Conservation (phyloP, 2,888 invertebrate genomes). For the Pristionchus entomophagus region DNA sequence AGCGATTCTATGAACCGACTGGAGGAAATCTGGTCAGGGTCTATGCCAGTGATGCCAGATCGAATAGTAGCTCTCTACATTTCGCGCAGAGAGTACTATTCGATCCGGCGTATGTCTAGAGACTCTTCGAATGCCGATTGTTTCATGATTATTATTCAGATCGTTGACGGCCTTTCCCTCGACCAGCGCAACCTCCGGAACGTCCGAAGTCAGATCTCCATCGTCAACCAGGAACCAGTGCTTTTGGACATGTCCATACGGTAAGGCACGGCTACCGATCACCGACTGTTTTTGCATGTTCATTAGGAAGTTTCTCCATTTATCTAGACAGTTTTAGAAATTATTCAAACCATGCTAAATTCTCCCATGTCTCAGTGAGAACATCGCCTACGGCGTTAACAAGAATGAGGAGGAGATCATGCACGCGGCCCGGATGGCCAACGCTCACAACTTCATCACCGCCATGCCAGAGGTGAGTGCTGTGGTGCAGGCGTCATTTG, state of each 20-base stretch:
- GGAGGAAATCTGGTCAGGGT: not conserved
- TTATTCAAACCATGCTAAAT: no score
- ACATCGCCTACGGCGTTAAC: constrained; percentile 72
- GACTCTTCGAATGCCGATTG: not conserved
- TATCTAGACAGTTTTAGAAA: no score
- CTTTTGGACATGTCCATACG: constrained; percentile 77
- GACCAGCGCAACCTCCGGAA: not conserved
- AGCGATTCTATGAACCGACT: constrained; percentile 6
- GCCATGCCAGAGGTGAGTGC: constrained; percentile 74
- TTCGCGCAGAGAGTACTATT: not conserved
- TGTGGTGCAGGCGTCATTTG: not conserved
- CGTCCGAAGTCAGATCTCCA: constrained; percentile 83
- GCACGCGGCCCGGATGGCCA: constrained; percentile 76
- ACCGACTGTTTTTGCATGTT: no score
- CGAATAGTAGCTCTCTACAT: not conserved
- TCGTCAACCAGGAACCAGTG: constrained; percentile 93
- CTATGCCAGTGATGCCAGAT: not conserved
- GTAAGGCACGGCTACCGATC: not conserved
- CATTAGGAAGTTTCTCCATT: no score
- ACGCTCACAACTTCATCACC: constrained; percentile 77
- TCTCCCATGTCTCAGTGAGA: constrained; percentile 56
- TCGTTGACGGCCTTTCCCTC: not conserved
- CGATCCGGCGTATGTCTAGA: not conserved
- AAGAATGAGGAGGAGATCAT: constrained; percentile 74
- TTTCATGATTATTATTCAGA: not conserved